Evolutionary conservation across 2,797 vertebrate genomes (phyloP).

Genomic region (Caiman crocodilus): DNA sequence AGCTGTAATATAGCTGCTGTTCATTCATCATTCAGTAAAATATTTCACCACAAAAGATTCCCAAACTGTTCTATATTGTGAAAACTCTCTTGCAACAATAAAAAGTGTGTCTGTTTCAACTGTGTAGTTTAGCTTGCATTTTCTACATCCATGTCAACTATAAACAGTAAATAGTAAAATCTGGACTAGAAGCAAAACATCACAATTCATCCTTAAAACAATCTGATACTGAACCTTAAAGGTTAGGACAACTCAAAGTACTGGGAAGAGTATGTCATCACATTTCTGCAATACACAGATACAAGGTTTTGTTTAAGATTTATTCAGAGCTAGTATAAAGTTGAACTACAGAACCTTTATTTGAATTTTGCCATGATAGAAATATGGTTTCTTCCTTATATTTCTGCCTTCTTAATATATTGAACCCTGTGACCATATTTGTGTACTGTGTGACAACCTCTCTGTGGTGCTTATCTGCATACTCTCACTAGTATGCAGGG

Average conservation of each 20-base stretch:
- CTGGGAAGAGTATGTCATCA: background rate
- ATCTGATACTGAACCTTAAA: background rate
- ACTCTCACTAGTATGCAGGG: too few species aligned
- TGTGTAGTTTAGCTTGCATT: conserved; percentile 1
- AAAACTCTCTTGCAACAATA: background rate
- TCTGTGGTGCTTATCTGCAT: too few species aligned
- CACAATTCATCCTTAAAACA: background rate
- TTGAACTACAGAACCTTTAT: background rate
- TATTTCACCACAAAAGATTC: conserved; percentile 1
- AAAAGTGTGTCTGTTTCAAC: background rate
- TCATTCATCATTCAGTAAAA: background rate
- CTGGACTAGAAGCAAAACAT: background rate
- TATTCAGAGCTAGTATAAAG: background rate
- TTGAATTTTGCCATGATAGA: background rate
- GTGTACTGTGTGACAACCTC: too few species aligned
- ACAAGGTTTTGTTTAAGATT: background rate
- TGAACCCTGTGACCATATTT: too few species aligned
- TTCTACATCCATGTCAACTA: background rate
- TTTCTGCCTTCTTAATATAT: background rate
- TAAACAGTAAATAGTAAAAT: conserved; percentile 32
- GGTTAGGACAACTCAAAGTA: background rate
- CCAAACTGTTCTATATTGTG: background rate
- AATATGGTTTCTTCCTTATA: background rate
- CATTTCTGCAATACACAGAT: background rate
- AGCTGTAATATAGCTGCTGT: background rate